Evolutionary conservation across 2,888 invertebrate species (phyloP), one percentile per base, ranked within the genome.

Genomic region (Mythimna vitellina): DNA sequence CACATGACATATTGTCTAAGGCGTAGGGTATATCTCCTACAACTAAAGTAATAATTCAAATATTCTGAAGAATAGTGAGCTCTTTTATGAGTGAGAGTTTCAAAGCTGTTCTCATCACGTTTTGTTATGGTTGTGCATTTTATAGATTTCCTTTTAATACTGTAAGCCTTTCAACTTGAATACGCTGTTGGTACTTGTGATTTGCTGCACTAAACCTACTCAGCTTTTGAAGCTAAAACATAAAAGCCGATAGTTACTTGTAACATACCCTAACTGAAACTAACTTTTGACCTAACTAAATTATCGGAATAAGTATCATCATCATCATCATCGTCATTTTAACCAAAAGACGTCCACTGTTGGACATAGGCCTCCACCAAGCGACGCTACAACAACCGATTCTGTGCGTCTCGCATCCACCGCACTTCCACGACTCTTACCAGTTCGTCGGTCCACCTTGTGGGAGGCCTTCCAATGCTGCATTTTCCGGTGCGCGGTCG

Each of bases 71-170:
- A 22, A 78, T 53, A 42, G 57, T 22, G 14, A 46, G 25, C 25
- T 20, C 29, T 35, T 62, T 70, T 53, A 63, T 10, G 22, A 53
- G 12, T n/a, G 53, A 35, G 6, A 60, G n/a, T n/a, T n/a, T 69
- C 35, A 29, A 65, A 79, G 17, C 29, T 65, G 61, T 60, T 80
- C 57, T 42, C 49, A 51, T 14, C 14, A 63, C 76, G 65, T 66
- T 54, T 42, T 12, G 32, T 42, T 51, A 22, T 14, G 38, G 64
- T 64, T 60, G 54, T 64, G 53, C 14, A 57, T 67, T 65, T 60
- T 61, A 54, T 29, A 67, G 32, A 51, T 77, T 61, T 74, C 75
- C 73, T 66, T 62, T 42, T 25, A 67, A 80, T 51, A 65, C 65
- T 53, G 20, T 54, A 74, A 73, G 63, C 51, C 54, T 66, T 54